Base-by-base conservation (phyloP, 2,113 vertebrate species). In the Chelonoidis abingdonii region DNA sequence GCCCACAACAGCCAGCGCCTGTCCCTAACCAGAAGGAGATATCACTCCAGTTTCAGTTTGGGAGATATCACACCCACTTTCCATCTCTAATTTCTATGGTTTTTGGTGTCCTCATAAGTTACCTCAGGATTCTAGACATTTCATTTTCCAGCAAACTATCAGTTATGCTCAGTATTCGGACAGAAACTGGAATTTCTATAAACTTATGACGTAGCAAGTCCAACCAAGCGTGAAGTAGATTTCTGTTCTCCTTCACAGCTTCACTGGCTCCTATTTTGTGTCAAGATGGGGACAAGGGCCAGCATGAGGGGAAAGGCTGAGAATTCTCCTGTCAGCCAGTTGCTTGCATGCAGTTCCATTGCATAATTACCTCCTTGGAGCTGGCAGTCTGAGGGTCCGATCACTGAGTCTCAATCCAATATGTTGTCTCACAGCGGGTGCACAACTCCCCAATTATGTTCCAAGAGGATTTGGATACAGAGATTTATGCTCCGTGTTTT, bases 401-500 rank as follows among this genome's bases (percentile, higher is more conserved):
- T 79, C 78, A 52, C 87, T 78, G 1, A 0, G 25, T 72, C 69
- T 35, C 1, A 1, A 96, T 95, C 93, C 96, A 96, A 93, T 75
- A 3, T 92, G 96, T 96, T 97, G 93, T 89, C 96, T 96, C 87
- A 8, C 96, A 96, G 97, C 94, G 93, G 94, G 93, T 84, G 12
- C 27, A 6, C 50, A 13, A 14, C 65, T 62, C 94, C 88, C 86
- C 72, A 96, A 93, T 87, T 94, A 94, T 91, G 1, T 80, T 25
- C 95, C 92, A 19, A 2, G 65, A 75, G 96, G 90, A 94, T 16
- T 49, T 80, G 84, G 82, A 89, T 94, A 93, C 89, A 93, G 92
- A 93, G 97, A 96, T 98, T 97, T 97, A 97, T 94, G 95, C 79
- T 98, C 97, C 35, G 9, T 29, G 6, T 16, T 93, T 97, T 96